These are phyloP conservation scores for Rhyacichthys aspro DNA, from an alignment of 2,797 vertebrate species.

Conservation along the genomic window DNA sequence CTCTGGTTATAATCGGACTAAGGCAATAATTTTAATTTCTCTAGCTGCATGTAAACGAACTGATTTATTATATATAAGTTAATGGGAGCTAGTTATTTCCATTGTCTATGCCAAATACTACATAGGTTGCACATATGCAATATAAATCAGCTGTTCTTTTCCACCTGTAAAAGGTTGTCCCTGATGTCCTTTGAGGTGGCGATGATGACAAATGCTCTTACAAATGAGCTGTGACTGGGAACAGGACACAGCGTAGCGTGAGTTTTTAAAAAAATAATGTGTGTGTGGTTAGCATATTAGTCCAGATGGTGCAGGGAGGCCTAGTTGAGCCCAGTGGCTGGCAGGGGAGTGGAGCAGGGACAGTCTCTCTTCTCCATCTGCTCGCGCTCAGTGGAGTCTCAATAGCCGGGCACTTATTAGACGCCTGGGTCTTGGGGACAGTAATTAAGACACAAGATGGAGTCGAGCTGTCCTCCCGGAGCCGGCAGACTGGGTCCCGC, in stretches of 20 bases:
- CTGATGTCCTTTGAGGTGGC: slow-evolving; percentile 37
- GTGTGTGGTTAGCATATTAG: slow-evolving; percentile 37
- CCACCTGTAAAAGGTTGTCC: slow-evolving; percentile 24
- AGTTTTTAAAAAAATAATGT: slow-evolving; percentile 56
- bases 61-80: too few relatives aligned
- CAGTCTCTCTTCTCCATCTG: slow-evolving; percentile 69
- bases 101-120: neutral
- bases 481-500: slow-evolving; percentile 31
- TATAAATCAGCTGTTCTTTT: neutral
- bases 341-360: slow-evolving; percentile 30
- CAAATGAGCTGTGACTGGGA: slow-evolving; percentile 57
- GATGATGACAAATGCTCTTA: slow-evolving; percentile 56
- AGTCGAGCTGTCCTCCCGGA: slow-evolving; percentile 50
- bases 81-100: too few relatives aligned
- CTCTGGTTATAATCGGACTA: too few relatives aligned
- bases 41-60: too few relatives aligned
- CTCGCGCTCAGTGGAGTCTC: slow-evolving; percentile 48
- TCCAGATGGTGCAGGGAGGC: slow-evolving; percentile 64
- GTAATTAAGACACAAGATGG: slow-evolving; percentile 74
- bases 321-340: slow-evolving; percentile 53
- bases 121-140: neutral
- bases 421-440: slow-evolving; percentile 56
- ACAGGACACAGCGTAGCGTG: slow-evolving; percentile 30
- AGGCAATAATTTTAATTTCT: too few relatives aligned
- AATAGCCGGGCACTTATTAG: slow-evolving; percentile 57